phyloP scores from a whole-genome alignment of 2,797 vertebrate species.

The Merluccius polli region DNA sequence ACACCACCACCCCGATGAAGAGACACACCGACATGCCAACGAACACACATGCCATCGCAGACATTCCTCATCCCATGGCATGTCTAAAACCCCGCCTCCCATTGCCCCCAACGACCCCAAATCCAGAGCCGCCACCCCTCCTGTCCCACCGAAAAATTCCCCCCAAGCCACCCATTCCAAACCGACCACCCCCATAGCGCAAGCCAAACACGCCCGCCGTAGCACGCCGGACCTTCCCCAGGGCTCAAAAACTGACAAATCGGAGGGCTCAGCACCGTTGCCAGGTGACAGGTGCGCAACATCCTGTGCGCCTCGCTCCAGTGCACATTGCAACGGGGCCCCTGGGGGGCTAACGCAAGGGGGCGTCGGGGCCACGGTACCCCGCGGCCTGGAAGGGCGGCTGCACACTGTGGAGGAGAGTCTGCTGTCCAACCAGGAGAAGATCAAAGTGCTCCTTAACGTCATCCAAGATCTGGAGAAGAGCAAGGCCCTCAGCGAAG shows the following conservation, averaged over 20 bases:
- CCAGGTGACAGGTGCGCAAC: slow-evolving; percentile 43
- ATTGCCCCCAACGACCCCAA: slow-evolving; percentile 32
- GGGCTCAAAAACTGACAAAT: slow-evolving; percentile 35
- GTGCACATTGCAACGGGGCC: slow-evolving; percentile 74
- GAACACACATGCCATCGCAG: slow-evolving; percentile 30
- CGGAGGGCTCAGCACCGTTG: slow-evolving; percentile 49
- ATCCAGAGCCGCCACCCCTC: slow-evolving; percentile 28
- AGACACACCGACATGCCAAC: slow-evolving; percentile 6
- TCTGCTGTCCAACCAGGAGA: slow-evolving; percentile 93
- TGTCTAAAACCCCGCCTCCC: slow-evolving; percentile 30
- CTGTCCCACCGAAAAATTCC: slow-evolving; percentile 47
- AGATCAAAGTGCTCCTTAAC: slow-evolving; percentile 97
- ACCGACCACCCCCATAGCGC: slow-evolving; percentile 34
- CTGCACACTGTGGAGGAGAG: slow-evolving; percentile 92
- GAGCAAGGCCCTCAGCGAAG: slow-evolving; percentile 92
- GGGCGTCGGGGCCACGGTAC: slow-evolving; percentile 78
- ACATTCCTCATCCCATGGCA: slow-evolving; percentile 18
- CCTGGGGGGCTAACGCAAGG: slow-evolving; percentile 65
- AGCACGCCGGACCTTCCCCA: slow-evolving; percentile 18
- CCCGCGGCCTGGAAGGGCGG: slow-evolving; percentile 71
- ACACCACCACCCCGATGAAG: slow-evolving; percentile 17
- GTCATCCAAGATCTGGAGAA: slow-evolving; percentile 99
- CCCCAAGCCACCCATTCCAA: slow-evolving; percentile 28
- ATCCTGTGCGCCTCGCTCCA: slow-evolving; percentile 64
- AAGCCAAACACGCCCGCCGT: slow-evolving; percentile 44